Base-by-base conservation (phyloP, 2,888 invertebrate genomes). In the Machimus rusticus region DNA sequence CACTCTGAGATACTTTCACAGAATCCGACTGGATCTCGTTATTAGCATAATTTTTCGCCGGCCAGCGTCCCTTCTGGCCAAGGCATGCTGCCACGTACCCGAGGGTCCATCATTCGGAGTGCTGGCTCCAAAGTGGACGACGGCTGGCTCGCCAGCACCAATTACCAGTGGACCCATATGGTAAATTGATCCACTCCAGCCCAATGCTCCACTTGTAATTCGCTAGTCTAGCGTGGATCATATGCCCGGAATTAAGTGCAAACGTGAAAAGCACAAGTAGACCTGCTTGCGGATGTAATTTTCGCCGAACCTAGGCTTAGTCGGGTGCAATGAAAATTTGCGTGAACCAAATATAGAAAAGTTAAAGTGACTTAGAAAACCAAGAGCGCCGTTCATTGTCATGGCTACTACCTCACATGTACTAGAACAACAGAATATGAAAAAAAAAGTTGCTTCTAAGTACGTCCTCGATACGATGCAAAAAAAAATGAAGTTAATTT, bases 191-290 rank as follows among this genome's bases (percentile, higher is more conserved):
- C 28, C 79, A 46, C 46, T 79, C 8, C n/a, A 23, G 57, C 19
- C 82, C 37, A n/a, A 8, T 82, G 87, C 81, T 87, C 87, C 76
- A 87, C 74, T 87, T 87, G 87, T 82, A 82, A 86, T 88, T 88
- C 87, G 76, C 86, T 82, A 87, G 51, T 82, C 39, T 57, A 78
- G 74, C 86, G 23, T 82, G 66, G 37, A 51, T 74, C 84, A 82
- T 77, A 55, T 19, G 43, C 34, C 39, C 28, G 39, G 76, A 82
- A 88, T 82, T 84, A 78, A 82, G 84, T 87, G 86, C 39, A 66
- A 86, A 82, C 82, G 77, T 81, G 28, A 79, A 87, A 86, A 34
- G 39, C 57, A 81, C 39, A 82, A 84, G 66, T 39, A 86, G 43
- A 82, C 74, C 39, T 82, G 79, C 76, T 57, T 51, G 51, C 74